Base-by-base conservation (phyloP, 2,888 invertebrate species). In the Parnassius orleans region DNA sequence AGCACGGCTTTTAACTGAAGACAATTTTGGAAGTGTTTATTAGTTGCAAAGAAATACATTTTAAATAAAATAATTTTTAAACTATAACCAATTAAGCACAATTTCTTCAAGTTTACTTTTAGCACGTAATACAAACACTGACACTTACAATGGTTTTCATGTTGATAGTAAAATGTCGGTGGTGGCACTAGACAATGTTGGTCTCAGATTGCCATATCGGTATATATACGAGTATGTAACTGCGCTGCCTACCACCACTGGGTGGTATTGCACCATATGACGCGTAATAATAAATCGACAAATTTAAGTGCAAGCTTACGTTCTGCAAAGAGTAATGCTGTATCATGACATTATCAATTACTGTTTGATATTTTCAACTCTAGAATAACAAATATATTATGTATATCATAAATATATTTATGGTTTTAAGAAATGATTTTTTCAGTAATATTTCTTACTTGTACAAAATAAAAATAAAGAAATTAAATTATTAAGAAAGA, bases 71-170 rank as follows among this genome's bases (percentile, higher is more conserved):
- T 46, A 24, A 2, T 15, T 10, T 44, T 24, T 54, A 3, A 19
- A 19, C 19, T 19, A 19, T 19, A 19, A 19, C 19, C 58, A 58
- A 54, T 63, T 54, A 12, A 42, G 57, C 53, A 53, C 53, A 51
- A 57, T 41, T 42, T 19, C 11, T 10, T 57, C 15, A 15, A 33
- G 54, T 72, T 69, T 65, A 72, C 70, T 63, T 69, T 66, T 58
- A 72, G 72, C 65, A 63, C 61, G 66, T 63, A 69, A 65, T 82
- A 84, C 83, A 76, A 71, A 74, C 85, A 85, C 85, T 80, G 72
- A 66, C 86, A 90, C 90, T 90, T 89, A 91, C 90, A 76, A 90
- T 84, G 80, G 78, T 77, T 83, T 87, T 89, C 90, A 91, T 90
- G 80, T 81, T 90, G 86, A 75, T 84, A 77, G 81, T 78, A 77